Evolutionary conservation across 2,113 vertebrate genomes (phyloP).

Genomic region (Phalacrocorax pelagicus): DNA sequence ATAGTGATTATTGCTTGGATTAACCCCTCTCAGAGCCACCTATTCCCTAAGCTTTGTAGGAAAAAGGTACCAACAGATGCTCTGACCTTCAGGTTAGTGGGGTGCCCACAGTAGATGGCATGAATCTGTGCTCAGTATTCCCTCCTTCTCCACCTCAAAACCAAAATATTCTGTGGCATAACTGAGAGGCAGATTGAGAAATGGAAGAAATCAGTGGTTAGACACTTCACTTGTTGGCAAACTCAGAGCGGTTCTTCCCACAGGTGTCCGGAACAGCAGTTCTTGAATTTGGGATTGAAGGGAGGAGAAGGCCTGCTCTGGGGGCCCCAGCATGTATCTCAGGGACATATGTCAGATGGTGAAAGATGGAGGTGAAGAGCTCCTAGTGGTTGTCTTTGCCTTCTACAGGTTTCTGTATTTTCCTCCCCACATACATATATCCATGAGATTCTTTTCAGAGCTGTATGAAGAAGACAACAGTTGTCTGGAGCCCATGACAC

Average conservation of each 20-base stretch:
- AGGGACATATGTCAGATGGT: not conserved
- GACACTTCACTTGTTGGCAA: not conserved
- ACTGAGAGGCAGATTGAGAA: not conserved
- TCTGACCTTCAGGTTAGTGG: not conserved
- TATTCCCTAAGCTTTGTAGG: not conserved
- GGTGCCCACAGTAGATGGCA: not conserved
- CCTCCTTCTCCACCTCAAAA: not conserved
- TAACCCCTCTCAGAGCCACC: not conserved
- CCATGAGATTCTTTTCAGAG: not conserved
- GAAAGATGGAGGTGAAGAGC: not conserved
- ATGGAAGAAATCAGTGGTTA: not conserved
- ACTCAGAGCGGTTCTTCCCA: not conserved
- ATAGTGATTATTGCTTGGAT: not conserved
- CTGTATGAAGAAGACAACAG: not conserved
- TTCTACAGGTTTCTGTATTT: not conserved
- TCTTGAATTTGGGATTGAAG: not conserved
- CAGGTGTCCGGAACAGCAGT: not conserved
- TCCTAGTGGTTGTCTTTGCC: not conserved
- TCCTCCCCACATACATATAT: not conserved
- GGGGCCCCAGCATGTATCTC: not conserved
- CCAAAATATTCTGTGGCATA: not conserved
- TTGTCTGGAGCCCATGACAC: not conserved
- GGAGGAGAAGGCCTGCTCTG: not conserved
- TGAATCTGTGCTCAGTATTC: not conserved
- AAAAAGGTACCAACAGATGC: not conserved